phyloP scores from a whole-genome alignment of 2,888 invertebrate genomes.

The Eupithecia subumbrata region DNA sequence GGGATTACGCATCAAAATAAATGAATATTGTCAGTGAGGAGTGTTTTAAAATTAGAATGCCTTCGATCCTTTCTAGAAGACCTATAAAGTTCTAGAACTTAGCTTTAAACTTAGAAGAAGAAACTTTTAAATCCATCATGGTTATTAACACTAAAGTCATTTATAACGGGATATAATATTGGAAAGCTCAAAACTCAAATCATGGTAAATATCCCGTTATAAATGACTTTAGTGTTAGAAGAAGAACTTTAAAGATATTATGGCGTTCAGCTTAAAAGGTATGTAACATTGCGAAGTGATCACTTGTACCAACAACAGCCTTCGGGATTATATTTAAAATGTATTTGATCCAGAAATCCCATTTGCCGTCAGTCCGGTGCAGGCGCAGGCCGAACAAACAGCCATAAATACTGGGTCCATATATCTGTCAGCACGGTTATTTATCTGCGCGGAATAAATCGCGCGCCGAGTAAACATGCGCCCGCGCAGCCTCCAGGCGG shows the following conservation, averaged over 20 bases:
- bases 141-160: no score
- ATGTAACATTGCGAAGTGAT: background rate
- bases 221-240: no score
- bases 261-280: background rate
- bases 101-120: no score
- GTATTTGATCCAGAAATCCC: background rate
- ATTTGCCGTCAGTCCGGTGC: constrained; percentile 8
- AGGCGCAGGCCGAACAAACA: constrained; percentile 18
- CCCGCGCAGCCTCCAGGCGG: constrained; percentile 54
- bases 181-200: no score
- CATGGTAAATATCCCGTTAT: no score
- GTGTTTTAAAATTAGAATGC: background rate
- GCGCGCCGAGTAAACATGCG: constrained; percentile 67
- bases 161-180: no score
- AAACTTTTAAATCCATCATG: no score
- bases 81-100: background rate
- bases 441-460: constrained; percentile 74
- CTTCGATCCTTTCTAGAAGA: background rate
- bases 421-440: constrained; percentile 53
- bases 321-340: background rate
- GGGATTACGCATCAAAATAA: background rate
- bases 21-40: background rate
- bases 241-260: no score
- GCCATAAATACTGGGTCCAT: constrained; percentile 27
- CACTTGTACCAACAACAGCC: background rate